Evolutionary conservation across 2,888 invertebrate species (phyloP), one percentile per base, ranked within the genome.

Genomic region (Nycteola revayana): DNA sequence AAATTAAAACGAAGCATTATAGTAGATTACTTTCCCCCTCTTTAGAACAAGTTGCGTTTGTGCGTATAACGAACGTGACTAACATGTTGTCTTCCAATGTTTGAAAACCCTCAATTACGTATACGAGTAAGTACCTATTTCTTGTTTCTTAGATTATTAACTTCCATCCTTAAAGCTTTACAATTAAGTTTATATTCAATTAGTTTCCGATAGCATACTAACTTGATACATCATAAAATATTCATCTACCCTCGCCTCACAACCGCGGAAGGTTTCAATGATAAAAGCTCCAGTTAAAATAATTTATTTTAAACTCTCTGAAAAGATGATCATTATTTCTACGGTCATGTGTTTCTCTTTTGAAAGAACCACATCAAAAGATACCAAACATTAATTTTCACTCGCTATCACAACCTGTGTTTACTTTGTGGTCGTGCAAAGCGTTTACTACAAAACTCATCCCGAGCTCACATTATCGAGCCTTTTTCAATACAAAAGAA

Each of bases 1-100:
- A 81, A 87, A 87, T 88, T 87, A 85, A 85, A 85, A 83, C 78
- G 67, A 68, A 70, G 79, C 67, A 80, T 83, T 82, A 82, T 60
- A 57, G 74, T 68, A 80, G 77, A 82, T 82, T 82, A 75, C 80
- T 71, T 79, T 77, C 63, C 72, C 80, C 78, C 78, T 79, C 73
- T 75, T 75, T 66, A 50, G 52, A 74, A 72, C 62, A 71, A 73
- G 51, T 72, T 60, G 64, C 61, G 58, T 66, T 69, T 66, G 54
- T 50, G n/a, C 49, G 48, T 45, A 46, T 38, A 47, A 52, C 52
- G 57, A 46, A 71, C 64, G 61, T 67, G 63, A 57, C 66, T 69
- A 53, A 56, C 53, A 50, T 56, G 43, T 61, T 48, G 56, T 63
- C 60, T 61, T 54, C 38, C 39, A 42, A 42, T 50, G 47, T 58